Evolutionary conservation across 2,888 invertebrate species (phyloP), one percentile per base, ranked within the genome.

Genomic region (Ormia ochracea): DNA sequence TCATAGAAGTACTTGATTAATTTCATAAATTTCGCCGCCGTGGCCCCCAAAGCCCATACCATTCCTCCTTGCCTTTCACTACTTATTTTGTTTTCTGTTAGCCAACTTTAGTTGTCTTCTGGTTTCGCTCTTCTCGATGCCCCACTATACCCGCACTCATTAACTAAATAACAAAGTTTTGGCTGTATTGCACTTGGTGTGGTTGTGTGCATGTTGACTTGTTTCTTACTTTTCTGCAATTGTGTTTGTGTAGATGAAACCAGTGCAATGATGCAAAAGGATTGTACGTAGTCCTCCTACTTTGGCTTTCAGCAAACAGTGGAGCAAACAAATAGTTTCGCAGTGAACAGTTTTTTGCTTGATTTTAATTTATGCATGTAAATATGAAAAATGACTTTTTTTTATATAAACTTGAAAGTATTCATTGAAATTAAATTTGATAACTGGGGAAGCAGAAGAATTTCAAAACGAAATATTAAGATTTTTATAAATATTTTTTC

Each of bases 111-210:
- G 12, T 21, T 61, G n/a, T n/a, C n/a, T 21, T 50, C 14, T 28
- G 48, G 14, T 48, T 48, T 48, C 31, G 14, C 58, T 23, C 26
- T 70, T 19, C 1, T 41, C 52, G 75, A 75, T 75, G 66, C 68
- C 68, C 59, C 75, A 50, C 66, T 58, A 14, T 14, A 41, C 75
- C 66, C 50, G 12, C 12, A 41, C 75, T 52, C 75, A 75, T 75
- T 43, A 68, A 59, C 33, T 75, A 75, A 68, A 75, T 75, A 68
- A 59, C 68, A 59, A 48, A 68, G 43, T 54, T 63, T 45, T 54
- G 33, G 43, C 33, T 23, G 6, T 58, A 10, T 14, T 2, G 61
- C 0, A 19, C 9, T 33, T 10, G n/a, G 7, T 43, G 38, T 48
- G 45, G 21, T 19, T 14, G 10, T 56, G 6, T 38, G 26, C 7